phyloP scores from a whole-genome alignment of 30 jellyfish, hydroid and myxozoan genomes.

The Clytia hemisphaerica region DNA sequence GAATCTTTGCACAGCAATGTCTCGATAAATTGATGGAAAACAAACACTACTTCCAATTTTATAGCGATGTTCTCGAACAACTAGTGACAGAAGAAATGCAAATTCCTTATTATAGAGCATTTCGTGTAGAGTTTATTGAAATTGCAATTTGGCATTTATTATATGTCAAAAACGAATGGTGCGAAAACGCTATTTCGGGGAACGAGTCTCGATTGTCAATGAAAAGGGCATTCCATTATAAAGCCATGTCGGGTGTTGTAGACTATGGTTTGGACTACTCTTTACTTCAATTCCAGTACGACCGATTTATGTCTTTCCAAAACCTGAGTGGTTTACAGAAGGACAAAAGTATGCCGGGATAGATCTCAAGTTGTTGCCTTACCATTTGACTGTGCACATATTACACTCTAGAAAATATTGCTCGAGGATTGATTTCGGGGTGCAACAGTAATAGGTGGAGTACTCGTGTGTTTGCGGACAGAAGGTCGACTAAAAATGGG shows the following conservation, averaged over 20 bases:
- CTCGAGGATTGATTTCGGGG: conserved; percentile 36
- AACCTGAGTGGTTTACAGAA: conserved; percentile 8
- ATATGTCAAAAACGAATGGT: no score
- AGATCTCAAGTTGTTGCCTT: not conserved
- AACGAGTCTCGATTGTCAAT: no score
- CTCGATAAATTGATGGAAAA: no score
- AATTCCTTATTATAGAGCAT: no score
- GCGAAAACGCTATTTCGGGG: no score
- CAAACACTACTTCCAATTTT: no score
- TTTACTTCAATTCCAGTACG: conserved; percentile 13
- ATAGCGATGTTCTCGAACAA: no score
- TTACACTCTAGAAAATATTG: conserved; percentile 26
- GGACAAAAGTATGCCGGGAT: not conserved
- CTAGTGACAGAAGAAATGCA: no score
- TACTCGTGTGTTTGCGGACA: not conserved
- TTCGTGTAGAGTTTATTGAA: no score
- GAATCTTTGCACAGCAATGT: no score
- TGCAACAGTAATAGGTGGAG: not conserved
- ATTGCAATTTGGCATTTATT: no score
- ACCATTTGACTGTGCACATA: not conserved
- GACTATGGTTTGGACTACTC: conserved; percentile 23
- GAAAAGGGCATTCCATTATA: not conserved
- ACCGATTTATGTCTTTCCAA: conserved; percentile 4
- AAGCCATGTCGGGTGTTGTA: not conserved
- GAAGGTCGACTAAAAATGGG: not conserved